Percentiles rank a stretch among this genome's conserved stretches.
Conservation (phyloP, 2,113 vertebrate species). For the Anguilla japonica region DNA sequence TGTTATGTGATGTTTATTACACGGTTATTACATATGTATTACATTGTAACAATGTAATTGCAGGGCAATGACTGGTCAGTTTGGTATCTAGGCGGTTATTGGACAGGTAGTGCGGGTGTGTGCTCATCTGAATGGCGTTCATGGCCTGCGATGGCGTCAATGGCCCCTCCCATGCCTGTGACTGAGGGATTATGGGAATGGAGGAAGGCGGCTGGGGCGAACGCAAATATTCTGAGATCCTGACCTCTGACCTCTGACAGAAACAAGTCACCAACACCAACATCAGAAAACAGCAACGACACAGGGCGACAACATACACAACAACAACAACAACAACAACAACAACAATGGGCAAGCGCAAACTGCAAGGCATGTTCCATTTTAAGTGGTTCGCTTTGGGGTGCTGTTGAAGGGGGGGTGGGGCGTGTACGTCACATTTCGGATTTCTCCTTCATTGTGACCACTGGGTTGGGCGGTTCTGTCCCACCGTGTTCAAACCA, state of each 20-base stretch:
- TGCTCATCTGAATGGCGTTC: not conserved
- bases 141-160: not conserved
- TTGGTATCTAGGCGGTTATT: not conserved
- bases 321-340: not conserved
- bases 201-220: not conserved
- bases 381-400: slow-evolving; percentile 31
- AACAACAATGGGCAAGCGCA: slow-evolving; percentile 4
- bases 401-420: not conserved
- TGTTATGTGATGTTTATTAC: not conserved
- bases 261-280: slow-evolving; percentile 20
- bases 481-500: not conserved
- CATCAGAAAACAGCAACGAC: not conserved
- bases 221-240: slow-evolving; percentile 8
- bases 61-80: not conserved
- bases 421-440: not conserved
- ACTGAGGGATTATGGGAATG: slow-evolving; percentile 10
- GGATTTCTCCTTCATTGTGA: not conserved
- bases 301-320: not conserved
- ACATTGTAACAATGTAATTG: not conserved
- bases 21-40: not conserved
- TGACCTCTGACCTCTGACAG: not conserved
- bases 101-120: not conserved
- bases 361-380: slow-evolving; percentile 21
- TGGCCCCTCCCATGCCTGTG: not conserved
- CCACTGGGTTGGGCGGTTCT: not conserved